phyloP scores from a whole-genome alignment of 2,888 invertebrate genomes.

The Glaucopsyche alexis region DNA sequence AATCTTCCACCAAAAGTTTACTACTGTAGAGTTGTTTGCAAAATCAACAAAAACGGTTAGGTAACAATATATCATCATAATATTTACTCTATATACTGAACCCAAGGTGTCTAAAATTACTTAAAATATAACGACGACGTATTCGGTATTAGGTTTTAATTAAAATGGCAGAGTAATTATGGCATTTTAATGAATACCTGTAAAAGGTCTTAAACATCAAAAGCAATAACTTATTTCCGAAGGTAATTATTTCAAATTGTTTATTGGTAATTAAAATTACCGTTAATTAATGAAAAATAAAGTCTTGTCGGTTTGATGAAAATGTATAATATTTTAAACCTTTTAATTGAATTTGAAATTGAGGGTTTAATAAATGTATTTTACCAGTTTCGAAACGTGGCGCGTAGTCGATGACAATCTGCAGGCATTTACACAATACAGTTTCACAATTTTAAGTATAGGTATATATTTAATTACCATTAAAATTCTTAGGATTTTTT shows the following conservation, averaged over 20 bases:
- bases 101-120: not conserved
- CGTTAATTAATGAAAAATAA: not conserved
- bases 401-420: not conserved
- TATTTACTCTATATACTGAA: no score
- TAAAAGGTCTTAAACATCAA: not conserved
- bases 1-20: no score
- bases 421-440: not conserved
- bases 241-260: not conserved
- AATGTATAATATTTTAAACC: conserved; percentile 10
- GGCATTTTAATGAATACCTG: not conserved
- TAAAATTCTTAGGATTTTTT: no score
- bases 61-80: no score
- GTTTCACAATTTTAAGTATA: not conserved
- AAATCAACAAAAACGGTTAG: no score
- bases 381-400: not conserved
- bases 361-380: conserved; percentile 27
- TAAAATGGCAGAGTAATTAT: not conserved
- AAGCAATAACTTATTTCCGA: not conserved
- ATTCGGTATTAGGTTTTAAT: not conserved
- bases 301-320: conserved; percentile 13
- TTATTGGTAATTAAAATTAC: not conserved
- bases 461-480: no score
- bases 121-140: not conserved
- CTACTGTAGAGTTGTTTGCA: no score
- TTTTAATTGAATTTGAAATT: conserved; percentile 17